Evolutionary conservation across 2,113 vertebrate genomes (phyloP).

Genomic region (Budorcas taxicolor): DNA sequence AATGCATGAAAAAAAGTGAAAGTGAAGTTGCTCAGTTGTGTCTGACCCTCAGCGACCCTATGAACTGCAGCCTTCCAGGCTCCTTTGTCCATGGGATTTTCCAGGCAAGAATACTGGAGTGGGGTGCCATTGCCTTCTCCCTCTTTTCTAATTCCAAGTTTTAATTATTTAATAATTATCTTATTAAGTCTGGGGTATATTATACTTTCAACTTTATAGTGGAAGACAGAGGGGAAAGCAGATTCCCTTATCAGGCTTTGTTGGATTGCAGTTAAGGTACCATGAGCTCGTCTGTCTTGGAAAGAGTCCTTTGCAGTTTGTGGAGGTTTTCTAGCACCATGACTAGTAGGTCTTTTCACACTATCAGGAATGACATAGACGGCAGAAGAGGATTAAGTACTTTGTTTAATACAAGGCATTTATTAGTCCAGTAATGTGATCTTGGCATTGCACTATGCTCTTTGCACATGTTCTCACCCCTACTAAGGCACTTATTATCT

Average conservation of each 20-base stretch:
- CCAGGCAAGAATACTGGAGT: no score
- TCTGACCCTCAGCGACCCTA: no score
- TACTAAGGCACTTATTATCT: not conserved
- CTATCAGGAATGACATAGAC: not conserved
- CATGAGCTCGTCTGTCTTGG: not conserved
- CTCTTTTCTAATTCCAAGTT: not conserved
- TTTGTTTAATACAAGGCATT: not conserved
- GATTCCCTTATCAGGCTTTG: not conserved
- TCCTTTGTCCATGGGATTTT: no score
- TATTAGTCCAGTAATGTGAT: not conserved
- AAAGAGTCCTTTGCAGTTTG: not conserved
- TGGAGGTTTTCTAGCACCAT: not conserved
- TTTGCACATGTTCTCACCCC: not conserved
- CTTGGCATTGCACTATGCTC: not conserved
- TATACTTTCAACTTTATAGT: not conserved
- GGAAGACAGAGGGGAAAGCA: not conserved
- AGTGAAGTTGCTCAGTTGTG: no score
- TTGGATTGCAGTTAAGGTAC: not conserved
- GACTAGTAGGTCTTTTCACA: not conserved
- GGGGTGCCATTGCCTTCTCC: no score
- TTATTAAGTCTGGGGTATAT: not conserved
- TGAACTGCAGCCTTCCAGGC: no score
- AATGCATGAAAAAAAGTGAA: no score
- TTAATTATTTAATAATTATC: not conserved
- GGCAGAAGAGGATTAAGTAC: not conserved